Percentiles rank a stretch among this genome's conserved stretches.
These are phyloP conservation scores for Pseudocheirus occidentalis DNA, from an alignment of 2,797 vertebrate genomes.

Conservation along the genomic window DNA sequence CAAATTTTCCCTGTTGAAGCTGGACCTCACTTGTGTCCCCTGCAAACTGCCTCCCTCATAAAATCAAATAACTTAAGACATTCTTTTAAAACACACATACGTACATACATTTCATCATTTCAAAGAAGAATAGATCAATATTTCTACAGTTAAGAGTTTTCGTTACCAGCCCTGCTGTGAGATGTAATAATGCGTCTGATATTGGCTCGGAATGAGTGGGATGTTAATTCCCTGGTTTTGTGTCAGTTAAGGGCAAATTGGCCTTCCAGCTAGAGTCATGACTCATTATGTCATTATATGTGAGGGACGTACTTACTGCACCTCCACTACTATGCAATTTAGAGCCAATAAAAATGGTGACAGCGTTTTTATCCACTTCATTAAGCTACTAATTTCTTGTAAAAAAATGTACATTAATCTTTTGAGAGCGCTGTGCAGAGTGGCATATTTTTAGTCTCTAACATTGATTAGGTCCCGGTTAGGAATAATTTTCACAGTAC, in stretches of 20 bases:
- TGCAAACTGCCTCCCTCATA: neutral
- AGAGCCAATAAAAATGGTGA: conserved; percentile 93
- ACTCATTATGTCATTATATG: conserved; percentile 92
- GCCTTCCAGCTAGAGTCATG: conserved; percentile 91
- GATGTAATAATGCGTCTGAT: conserved; percentile 82
- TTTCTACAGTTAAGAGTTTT: conserved; percentile 82
- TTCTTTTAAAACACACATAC: conserved; percentile 77
- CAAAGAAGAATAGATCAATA: conserved; percentile 83
- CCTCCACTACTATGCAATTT: conserved; percentile 92
- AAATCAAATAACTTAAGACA: conserved; percentile 74
- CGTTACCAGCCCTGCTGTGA: conserved; percentile 84
- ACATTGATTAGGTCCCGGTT: conserved; percentile 82
- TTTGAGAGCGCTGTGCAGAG: conserved; percentile 90
- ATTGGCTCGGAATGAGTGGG: conserved; percentile 81
- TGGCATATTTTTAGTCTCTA: conserved; percentile 85
- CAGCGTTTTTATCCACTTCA: conserved; percentile 95
- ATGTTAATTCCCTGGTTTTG: conserved; percentile 89
- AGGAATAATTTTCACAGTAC: conserved; percentile 88
- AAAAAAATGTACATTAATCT: conserved; percentile 94
- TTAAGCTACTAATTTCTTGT: conserved; percentile 96
- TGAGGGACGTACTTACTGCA: conserved; percentile 87
- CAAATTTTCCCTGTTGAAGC: conserved; percentile 33
- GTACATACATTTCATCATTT: conserved; percentile 78
- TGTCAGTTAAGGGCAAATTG: conserved; percentile 92
- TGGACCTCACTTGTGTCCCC: neutral